These are phyloP conservation scores for Aphelenchoides avenae DNA, from an alignment of 1,140 invertebrate species.

Conservation along the genomic window DNA sequence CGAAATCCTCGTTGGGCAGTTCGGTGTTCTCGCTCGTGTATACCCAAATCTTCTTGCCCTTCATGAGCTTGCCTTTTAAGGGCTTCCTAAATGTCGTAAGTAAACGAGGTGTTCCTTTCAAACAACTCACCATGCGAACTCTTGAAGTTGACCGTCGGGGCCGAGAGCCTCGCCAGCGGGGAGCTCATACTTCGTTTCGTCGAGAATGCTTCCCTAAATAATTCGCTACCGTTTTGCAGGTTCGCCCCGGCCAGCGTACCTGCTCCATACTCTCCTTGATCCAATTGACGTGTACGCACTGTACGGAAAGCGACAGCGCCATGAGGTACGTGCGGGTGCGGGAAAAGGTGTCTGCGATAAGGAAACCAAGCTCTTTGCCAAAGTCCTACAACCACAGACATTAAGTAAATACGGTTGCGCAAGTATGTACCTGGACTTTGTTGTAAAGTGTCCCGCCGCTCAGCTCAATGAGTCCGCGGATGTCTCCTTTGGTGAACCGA, in stretches of 20 bases:
- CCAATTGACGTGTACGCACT: constrained; percentile 48
- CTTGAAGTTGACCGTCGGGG: not conserved
- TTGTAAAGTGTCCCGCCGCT: no score
- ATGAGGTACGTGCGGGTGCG: constrained; percentile 56
- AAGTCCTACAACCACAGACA: no score
- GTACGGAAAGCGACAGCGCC: constrained; percentile 49
- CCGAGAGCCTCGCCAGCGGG: constrained; percentile 45
- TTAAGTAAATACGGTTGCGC: no score
- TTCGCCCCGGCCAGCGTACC: no score
- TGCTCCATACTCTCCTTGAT: constrained; percentile 42
- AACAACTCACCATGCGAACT: constrained; percentile 22
- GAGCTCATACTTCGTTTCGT: constrained; percentile 40
- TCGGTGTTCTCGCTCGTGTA: constrained; percentile 24
- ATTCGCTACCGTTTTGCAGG: no score
- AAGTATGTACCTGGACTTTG: no score
- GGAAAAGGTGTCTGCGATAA: constrained; percentile 56
- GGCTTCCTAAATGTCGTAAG: constrained; percentile 23
- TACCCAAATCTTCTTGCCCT: constrained; percentile 33
- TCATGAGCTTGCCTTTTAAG: constrained; percentile 30
- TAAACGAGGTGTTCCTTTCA: not conserved
- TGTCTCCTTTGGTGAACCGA: no score
- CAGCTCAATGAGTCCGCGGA: no score
- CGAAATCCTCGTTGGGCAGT: constrained; percentile 6
- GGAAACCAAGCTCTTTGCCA: no score
- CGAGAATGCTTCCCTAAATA: constrained; percentile 35